Evolutionary conservation across 2,888 invertebrate species (phyloP), one percentile per base, ranked within the genome.

Genomic region (Camponotus fellah): DNA sequence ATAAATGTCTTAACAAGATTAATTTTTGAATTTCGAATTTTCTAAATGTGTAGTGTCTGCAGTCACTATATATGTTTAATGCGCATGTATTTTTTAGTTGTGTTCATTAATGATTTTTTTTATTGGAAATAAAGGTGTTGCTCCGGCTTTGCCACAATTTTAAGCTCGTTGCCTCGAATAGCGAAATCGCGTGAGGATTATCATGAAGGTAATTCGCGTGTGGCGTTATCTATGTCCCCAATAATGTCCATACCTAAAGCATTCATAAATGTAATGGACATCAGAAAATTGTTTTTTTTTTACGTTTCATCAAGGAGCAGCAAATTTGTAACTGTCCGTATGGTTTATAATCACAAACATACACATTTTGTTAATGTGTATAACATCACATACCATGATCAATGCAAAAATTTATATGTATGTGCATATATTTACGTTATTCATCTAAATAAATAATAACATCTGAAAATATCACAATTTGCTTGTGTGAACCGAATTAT

Each of bases 171-270:
- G 34, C 69, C 32, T 37, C 71, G 37, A 80, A 80, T 80, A 60
- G 79, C 79, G 71, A 80, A 71, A 80, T 80, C 79, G 71, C 79
- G 79, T 80, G 79, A 79, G 69, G 43, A 60, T 69, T 71, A 62
- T 71, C 79, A 43, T 34, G 46, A 69, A n/a, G 5, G 46, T 60
- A 80, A 80, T 49, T 80, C 46, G 71, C 79, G 60, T 37, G 60
- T 26, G 26, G 34, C 17, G 60, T 80, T 80, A 60, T 71, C 71
- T 80, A 9, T 40, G 26, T 60, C 69, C 17, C 46, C 69, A 69
- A 79, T 79, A 79, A 79, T 58, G 58, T 58, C 46, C 58, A 68
- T 34, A 58, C 49, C 49, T 17, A 43, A 26, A 79, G 40, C 69
- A 34, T 43, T 40, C 56, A 56, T 40, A 66, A 43, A 40, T 60